Base-by-base conservation (phyloP, 2,888 invertebrate species). In the Molorchus minor region DNA sequence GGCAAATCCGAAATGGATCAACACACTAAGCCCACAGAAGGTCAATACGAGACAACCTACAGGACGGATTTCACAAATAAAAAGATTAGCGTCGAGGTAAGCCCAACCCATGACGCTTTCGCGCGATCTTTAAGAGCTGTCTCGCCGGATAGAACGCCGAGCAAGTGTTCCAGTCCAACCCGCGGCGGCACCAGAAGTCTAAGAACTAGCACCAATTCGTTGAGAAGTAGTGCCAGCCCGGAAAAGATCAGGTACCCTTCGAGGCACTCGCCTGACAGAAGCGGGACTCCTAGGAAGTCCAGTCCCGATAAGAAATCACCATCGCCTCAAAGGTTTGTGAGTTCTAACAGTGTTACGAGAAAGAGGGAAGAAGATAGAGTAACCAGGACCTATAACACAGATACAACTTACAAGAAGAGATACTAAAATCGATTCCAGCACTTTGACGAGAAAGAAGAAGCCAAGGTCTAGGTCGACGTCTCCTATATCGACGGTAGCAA, bases 91-190 rank as follows among this genome's bases (percentile, higher is more conserved):
- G 84, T 85, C 33, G 89, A 89, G 54, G 83, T 85, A 70, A 90
- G 90, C 73, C 87, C 91, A 0, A 85, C 89, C 1, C 92, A 92
- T 73, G 88, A 90, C 67, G 90, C 90, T 0, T 92, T 91, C 83
- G 91, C 89, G 0, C 86, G 88, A 56, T 88, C 90, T 3, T 80
- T 92, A 43, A 84, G 92, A 21, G 84, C 88, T 59, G 85, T 87
- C 30, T 88, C 87, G 49, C 87, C 88, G 1, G 82, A 85, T 40
- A 79, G 84, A 56, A 69, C 65, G 52, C 59, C 65, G 0, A 83
- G 38, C 79, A 4, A 84, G 85, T 62, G 84, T 19, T 70, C 84
- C n/a, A 85, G 86, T 0, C 84, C 85, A 36, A 82, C 84, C 7
- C 84, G 85, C 1, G 83, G 84, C 35, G 85, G 81, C 64, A 82